Evolutionary conservation across 92 coral and sea anemone genomes (phyloP).

Genomic region (Umimayanthus chanpuru): DNA sequence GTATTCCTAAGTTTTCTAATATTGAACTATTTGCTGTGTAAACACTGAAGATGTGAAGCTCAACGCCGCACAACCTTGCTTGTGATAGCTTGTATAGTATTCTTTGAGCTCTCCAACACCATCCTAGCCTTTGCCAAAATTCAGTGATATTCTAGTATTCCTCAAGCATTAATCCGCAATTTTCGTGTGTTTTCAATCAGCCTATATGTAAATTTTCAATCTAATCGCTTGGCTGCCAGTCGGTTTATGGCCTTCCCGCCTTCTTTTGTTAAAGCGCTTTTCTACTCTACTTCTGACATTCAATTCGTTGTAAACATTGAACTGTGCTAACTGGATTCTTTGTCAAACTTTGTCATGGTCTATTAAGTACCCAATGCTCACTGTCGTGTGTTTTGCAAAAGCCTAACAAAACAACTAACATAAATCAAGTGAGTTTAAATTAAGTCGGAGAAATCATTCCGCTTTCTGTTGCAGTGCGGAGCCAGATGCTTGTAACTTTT

Average conservation of each 20-base stretch:
- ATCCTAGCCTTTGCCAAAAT: not conserved
- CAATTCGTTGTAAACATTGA: conserved; percentile 34
- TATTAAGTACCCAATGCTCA: not conserved
- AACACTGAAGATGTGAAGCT: not conserved
- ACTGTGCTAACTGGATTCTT: not conserved
- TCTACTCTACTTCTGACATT: conserved; percentile 30
- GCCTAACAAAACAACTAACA: not conserved
- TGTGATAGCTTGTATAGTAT: not conserved
- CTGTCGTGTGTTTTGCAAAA: not conserved
- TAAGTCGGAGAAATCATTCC: not conserved
- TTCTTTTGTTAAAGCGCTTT: conserved; percentile 47
- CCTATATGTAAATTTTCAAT: conserved; percentile 32
- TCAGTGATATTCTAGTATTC: not conserved
- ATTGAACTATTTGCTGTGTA: not conserved
- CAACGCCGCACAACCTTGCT: not conserved
- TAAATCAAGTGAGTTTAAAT: too few species aligned
- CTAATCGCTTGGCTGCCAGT: conserved; percentile 13
- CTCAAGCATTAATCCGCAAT: conserved; percentile 4
- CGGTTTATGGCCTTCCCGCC: conserved; percentile 42
- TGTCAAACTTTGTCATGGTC: conserved; percentile 36
- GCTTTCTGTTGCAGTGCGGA: not conserved
- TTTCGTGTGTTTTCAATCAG: conserved; percentile 3
- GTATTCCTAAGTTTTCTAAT: not conserved
- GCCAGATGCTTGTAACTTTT: not conserved
- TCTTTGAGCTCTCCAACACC: not conserved